A percentile compares a stretch with the other conserved stretches of the same genome.
phyloP scores from a whole-genome alignment of 2,113 vertebrate genomes.

The Pollimyrus isidori region DNA sequence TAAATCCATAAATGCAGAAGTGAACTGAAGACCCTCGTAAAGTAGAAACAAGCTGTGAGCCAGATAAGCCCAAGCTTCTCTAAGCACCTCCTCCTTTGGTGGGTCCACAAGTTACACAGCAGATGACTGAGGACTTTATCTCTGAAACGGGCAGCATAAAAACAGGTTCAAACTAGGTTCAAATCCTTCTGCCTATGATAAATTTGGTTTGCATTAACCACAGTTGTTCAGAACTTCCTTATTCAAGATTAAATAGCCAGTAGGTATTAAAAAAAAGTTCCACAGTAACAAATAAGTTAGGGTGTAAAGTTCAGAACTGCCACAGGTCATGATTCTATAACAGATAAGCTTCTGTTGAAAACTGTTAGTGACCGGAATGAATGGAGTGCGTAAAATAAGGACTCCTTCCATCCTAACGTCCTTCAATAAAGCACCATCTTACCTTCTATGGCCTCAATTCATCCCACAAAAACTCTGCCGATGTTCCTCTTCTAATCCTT shows the following conservation, averaged over 20 bases:
- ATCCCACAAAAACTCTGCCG: neutral
- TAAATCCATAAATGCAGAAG: too few relatives aligned
- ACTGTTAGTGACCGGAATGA: neutral
- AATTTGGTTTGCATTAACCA: neutral
- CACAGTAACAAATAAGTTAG: neutral
- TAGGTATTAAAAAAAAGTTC: neutral
- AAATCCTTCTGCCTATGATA: neutral
- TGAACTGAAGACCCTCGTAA: too few relatives aligned
- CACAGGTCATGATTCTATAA: neutral
- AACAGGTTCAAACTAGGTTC: neutral
- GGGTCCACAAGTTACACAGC: neutral
- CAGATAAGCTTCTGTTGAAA: neutral
- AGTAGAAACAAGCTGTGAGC: neutral
- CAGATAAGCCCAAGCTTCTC: neutral
- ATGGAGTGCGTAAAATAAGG: neutral
- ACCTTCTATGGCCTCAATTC: neutral
- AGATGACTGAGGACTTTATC: neutral
- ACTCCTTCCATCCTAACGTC: neutral
- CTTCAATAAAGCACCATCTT: neutral
- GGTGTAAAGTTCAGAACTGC: neutral
- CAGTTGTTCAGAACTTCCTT: neutral
- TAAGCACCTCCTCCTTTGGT: neutral
- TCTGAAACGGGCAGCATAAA: neutral
- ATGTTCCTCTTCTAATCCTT: neutral
- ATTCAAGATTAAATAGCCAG: neutral